phyloP scores from a whole-genome alignment of 1,140 invertebrate genomes.

The Drosophila gunungcola region DNA sequence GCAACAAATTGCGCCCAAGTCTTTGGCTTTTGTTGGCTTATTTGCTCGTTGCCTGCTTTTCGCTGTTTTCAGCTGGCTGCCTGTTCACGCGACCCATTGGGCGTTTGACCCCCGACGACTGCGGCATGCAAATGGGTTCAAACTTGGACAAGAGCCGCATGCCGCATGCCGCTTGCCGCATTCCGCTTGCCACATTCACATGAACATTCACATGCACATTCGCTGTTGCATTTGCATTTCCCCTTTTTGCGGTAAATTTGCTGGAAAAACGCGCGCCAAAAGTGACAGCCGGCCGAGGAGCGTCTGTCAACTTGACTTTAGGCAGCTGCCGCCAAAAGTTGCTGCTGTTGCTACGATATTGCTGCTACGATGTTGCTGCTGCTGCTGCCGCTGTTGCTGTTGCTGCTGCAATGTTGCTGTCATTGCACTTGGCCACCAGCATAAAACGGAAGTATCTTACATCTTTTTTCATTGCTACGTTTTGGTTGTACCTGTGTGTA shows the following conservation, averaged over 20 bases:
- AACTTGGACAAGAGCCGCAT: conserved; percentile 28
- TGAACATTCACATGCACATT: conserved; percentile 4
- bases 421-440: conserved; percentile 39
- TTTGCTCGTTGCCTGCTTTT: conserved; percentile 29
- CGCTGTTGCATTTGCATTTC: conserved; percentile 35
- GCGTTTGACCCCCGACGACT: conserved; percentile 46
- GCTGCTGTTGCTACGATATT: conserved; percentile 3
- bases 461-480: conserved; percentile 23
- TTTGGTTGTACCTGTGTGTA: conserved; percentile 5
- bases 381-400: conserved; percentile 25
- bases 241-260: conserved; percentile 27
- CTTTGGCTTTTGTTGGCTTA: conserved; percentile 5
- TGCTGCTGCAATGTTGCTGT: conserved; percentile 51
- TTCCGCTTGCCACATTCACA: no score
- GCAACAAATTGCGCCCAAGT: conserved; percentile 47
- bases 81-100: conserved; percentile 34
- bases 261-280: conserved; percentile 45
- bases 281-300: conserved; percentile 54
- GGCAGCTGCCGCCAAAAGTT: conserved; percentile 45
- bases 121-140: conserved; percentile 59
- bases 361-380: conserved; percentile 5
- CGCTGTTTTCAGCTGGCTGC: conserved; percentile 20
- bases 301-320: conserved; percentile 60
- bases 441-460: conserved; percentile 53
- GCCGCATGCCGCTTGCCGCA: conserved; percentile 5